Evolutionary conservation across 2,113 vertebrate species (phyloP).

Genomic region (Vimba vimba): DNA sequence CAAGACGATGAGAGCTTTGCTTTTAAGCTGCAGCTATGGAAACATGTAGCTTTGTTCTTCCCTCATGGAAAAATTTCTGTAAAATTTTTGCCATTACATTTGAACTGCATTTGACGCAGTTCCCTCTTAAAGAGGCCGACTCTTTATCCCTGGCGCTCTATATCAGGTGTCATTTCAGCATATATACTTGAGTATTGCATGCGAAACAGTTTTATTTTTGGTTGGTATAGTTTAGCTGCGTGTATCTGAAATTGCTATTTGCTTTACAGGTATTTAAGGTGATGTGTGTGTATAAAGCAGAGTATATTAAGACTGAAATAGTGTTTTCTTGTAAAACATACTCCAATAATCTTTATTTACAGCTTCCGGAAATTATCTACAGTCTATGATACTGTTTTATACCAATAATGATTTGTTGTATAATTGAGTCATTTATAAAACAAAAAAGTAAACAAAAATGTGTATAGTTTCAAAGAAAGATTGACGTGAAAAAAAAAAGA

Average conservation of each 20-base stretch:
- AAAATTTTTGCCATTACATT: slow-evolving; percentile 33
- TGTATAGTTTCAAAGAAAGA: background rate
- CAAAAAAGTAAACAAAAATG: background rate
- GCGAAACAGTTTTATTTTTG: background rate
- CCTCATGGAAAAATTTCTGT: slow-evolving; percentile 50
- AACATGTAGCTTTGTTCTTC: slow-evolving; percentile 55
- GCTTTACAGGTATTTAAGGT: too few relatives aligned
- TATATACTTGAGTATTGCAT: background rate
- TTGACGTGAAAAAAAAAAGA: background rate
- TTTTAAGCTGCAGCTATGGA: slow-evolving; percentile 60
- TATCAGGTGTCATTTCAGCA: background rate
- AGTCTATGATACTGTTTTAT: background rate
- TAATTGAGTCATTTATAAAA: background rate
- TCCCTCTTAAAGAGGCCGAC: background rate
- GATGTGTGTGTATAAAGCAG: too few relatives aligned
- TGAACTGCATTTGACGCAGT: slow-evolving; percentile 37
- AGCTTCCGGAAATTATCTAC: background rate
- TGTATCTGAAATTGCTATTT: background rate
- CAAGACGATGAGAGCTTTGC: slow-evolving; percentile 45
- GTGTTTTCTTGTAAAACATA: background rate
- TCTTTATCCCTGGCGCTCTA: background rate
- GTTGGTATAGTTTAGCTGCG: background rate
- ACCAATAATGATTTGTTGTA: background rate
- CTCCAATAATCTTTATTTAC: background rate
- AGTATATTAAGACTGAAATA: too few relatives aligned